phyloP scores from a whole-genome alignment of 2,888 invertebrate genomes.

The Hydrotaea cyrtoneurina region DNA sequence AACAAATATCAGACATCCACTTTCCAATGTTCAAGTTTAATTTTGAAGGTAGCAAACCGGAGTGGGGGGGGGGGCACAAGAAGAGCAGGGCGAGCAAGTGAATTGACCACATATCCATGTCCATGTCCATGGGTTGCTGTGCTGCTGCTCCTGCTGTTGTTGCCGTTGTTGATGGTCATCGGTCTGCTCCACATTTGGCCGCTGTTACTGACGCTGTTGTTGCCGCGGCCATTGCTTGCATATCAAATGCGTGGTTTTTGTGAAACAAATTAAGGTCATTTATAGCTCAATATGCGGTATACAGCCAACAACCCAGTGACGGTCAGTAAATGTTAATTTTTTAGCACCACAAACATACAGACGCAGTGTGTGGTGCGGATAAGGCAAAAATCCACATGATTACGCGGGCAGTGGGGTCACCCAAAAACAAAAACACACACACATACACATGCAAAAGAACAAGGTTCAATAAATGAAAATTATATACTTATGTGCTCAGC shows the following conservation, averaged over 20 bases:
- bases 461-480: slow-evolving; percentile 25
- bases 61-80: background rate
- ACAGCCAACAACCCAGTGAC: background rate
- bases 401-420: background rate
- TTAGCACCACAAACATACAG: slow-evolving; percentile 31
- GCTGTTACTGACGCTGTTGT: background rate
- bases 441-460: background rate
- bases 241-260: slow-evolving; percentile 61
- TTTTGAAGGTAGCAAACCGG: background rate
- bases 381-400: background rate
- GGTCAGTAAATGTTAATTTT: slow-evolving; percentile 38
- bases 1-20: too few species aligned
- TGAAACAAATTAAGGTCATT: slow-evolving; percentile 65
- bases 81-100: background rate
- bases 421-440: too few species aligned
- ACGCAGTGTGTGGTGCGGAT: slow-evolving; percentile 13
- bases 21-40: background rate
- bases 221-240: slow-evolving; percentile 36
- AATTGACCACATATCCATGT: slow-evolving; percentile 53
- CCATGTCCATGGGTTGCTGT: background rate
- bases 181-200: background rate
- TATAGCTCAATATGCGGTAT: slow-evolving; percentile 62
- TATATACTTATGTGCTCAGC: background rate
- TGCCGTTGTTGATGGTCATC: slow-evolving; percentile 10
- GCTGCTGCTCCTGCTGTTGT: slow-evolving; percentile 20